phyloP scores from a whole-genome alignment of 2,113 vertebrate genomes.

The Poicephalus meyeri region DNA sequence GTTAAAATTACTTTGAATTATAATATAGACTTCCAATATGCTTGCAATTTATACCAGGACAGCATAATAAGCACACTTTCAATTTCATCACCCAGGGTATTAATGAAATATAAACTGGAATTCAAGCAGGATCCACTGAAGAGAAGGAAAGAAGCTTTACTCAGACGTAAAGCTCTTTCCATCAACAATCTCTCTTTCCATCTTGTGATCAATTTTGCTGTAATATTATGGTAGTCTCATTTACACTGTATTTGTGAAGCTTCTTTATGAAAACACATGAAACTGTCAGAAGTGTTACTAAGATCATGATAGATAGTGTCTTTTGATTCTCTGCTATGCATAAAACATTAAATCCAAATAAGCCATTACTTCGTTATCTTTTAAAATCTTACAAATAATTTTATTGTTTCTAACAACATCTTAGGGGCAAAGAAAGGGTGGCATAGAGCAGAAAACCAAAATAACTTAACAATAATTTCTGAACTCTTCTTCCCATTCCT shows the following conservation, averaged over 20 bases:
- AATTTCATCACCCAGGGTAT: neutral
- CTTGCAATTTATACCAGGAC: neutral
- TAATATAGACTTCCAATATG: neutral
- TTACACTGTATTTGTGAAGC: neutral
- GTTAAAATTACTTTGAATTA: neutral
- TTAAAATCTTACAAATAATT: neutral
- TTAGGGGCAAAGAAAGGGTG: neutral
- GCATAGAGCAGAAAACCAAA: neutral
- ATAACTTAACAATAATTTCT: neutral
- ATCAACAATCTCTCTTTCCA: neutral
- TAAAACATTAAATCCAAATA: neutral
- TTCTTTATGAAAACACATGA: neutral
- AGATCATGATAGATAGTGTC: neutral
- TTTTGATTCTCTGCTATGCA: neutral
- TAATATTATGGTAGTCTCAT: neutral
- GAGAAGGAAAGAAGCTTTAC: neutral
- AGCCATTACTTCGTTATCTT: neutral
- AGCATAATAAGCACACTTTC: neutral
- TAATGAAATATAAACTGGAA: neutral
- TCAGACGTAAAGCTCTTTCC: neutral
- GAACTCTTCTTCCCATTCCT: neutral
- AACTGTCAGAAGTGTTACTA: neutral
- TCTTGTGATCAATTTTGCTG: neutral
- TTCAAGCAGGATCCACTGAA: neutral
- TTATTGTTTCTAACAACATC: neutral